phyloP scores from a whole-genome alignment of 2,797 vertebrate species.

The Silurus aristotelis region DNA sequence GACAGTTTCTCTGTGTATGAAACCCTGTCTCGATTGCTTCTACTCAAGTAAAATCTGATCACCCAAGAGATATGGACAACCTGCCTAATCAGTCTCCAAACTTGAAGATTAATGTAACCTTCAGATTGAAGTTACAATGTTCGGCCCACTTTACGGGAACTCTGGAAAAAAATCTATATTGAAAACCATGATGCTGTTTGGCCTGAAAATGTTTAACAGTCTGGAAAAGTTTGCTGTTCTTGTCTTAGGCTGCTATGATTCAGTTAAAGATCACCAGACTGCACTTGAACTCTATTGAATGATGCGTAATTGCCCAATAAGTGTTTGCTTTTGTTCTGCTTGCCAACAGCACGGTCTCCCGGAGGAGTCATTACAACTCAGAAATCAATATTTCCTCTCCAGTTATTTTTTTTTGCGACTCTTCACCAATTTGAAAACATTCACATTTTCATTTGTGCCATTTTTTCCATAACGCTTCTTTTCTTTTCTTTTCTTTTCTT shows the following conservation, averaged over 20 bases:
- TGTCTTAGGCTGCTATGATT: conserved; percentile 7
- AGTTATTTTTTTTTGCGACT: conserved; percentile 10
- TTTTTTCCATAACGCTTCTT: too few relatives aligned
- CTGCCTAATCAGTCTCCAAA: background rate
- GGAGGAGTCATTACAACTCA: conserved; percentile 24
- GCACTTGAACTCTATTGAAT: conserved; percentile 15
- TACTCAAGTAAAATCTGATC: background rate
- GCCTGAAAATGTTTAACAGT: background rate
- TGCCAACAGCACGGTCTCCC: conserved; percentile 10
- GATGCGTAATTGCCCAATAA: conserved; percentile 18
- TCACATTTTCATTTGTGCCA: too few relatives aligned
- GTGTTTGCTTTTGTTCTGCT: conserved; percentile 23
- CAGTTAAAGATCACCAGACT: background rate
- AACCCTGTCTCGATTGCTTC: background rate
- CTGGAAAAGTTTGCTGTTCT: background rate
- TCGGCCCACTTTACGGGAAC: background rate
- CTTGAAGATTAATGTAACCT: background rate
- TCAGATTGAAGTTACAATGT: background rate
- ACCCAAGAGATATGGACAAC: background rate
- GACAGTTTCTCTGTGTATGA: background rate
- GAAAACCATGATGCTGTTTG: background rate
- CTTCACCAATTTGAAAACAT: background rate
- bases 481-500: too few relatives aligned
- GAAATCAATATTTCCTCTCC: conserved; percentile 30
- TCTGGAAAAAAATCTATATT: background rate